phyloP scores from a whole-genome alignment of 2,888 invertebrate species.

The Drosophila flavopinicola region DNA sequence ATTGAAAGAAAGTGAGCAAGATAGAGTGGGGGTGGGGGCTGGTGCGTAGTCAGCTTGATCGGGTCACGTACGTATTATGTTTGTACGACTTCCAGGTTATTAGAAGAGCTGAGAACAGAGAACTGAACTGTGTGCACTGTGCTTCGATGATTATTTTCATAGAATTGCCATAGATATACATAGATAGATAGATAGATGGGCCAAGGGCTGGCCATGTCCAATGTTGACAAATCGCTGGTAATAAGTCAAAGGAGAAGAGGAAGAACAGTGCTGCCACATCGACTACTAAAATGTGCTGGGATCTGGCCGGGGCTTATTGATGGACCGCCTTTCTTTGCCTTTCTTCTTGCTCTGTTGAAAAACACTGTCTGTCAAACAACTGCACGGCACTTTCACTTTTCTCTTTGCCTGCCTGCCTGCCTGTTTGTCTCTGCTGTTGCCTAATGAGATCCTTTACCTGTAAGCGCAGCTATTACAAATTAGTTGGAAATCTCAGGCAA shows the following conservation, averaged over 20 bases:
- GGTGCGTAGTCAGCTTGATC: conserved; percentile 11
- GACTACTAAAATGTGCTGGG: conserved; percentile 21
- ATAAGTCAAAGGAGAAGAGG: conserved; percentile 75
- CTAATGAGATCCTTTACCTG: conserved; percentile 80
- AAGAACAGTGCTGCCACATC: conserved; percentile 48
- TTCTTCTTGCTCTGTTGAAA: too few species aligned
- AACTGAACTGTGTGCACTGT: conserved; percentile 12
- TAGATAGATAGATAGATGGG: conserved; percentile 44
- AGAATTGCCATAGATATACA: conserved; percentile 49
- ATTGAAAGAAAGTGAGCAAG: not conserved
- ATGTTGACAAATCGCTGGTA: conserved; percentile 83
- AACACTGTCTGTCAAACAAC: conserved; percentile 57
- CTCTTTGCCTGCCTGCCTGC: conserved; percentile 6
- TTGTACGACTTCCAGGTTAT: conserved; percentile 34
- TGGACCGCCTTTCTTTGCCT: conserved; percentile 18
- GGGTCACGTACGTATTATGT: conserved; percentile 32
- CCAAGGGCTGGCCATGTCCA: conserved; percentile 77
- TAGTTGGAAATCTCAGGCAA: conserved; percentile 61
- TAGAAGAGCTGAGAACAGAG: conserved; percentile 17
- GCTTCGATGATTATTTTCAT: conserved; percentile 50
- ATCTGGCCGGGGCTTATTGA: too few species aligned
- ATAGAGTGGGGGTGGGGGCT: not conserved
- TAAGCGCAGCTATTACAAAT: conserved; percentile 50
- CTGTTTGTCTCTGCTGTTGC: conserved; percentile 7
- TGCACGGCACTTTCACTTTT: conserved; percentile 77